phyloP scores from a whole-genome alignment of 1,140 invertebrate species.

The Aphelenchoides besseyi region DNA sequence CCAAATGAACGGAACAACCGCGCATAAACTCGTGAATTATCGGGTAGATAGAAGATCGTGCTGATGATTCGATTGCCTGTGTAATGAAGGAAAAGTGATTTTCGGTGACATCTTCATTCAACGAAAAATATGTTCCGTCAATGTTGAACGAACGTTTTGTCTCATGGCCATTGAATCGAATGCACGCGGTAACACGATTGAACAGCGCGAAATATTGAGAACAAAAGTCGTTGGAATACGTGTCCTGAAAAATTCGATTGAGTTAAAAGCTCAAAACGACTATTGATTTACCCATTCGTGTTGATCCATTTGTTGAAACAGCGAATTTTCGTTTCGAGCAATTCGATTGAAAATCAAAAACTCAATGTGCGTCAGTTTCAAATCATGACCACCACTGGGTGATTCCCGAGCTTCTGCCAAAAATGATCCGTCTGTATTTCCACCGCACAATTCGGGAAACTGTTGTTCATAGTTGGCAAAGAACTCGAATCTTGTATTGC shows the following conservation, averaged over 20 bases:
- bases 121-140: conserved; percentile 8
- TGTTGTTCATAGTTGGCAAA: conserved; percentile 1
- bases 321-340: background rate
- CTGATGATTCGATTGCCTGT: background rate
- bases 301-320: background rate
- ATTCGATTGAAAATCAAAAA: conserved; percentile 7
- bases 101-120: background rate
- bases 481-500: conserved; percentile 13
- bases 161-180: conserved; percentile 19
- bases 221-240: background rate
- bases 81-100: background rate
- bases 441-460: conserved; percentile 1
- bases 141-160: background rate
- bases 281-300: conserved; percentile 6
- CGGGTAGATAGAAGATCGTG: background rate
- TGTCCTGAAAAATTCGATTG: background rate
- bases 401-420: background rate
- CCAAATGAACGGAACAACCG: background rate
- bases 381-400: conserved; percentile 1
- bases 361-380: background rate
- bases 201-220: conserved; percentile 14
- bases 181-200: background rate
- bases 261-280: background rate
- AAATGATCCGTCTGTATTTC: background rate
- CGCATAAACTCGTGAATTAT: conserved; percentile 13